These are phyloP conservation scores for Lordiphosa andalusiaca DNA, from an alignment of 2,888 invertebrate genomes.

Conservation along the genomic window DNA sequence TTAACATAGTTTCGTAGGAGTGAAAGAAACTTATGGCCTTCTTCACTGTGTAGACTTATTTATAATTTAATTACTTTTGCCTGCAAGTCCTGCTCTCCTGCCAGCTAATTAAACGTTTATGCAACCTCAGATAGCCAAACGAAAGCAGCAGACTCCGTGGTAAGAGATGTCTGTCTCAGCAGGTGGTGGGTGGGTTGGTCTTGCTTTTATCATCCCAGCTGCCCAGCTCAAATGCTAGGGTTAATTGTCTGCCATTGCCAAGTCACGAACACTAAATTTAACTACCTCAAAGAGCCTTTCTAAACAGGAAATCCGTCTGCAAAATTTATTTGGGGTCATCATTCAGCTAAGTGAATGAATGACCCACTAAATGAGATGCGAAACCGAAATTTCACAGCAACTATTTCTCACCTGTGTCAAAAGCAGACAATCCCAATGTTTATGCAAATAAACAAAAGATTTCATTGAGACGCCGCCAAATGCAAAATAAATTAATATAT, in stretches of 20 bases:
- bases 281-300: constrained; percentile 67
- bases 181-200: constrained; percentile 47
- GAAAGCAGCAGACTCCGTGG: constrained; percentile 2
- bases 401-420: constrained; percentile 55
- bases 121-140: constrained; percentile 7
- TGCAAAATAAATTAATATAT: constrained; percentile 20
- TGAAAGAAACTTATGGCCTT: constrained; percentile 24
- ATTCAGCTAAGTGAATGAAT: constrained; percentile 15
- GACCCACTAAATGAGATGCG: constrained; percentile 52
- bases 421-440: constrained; percentile 37
- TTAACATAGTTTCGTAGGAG: constrained; percentile 28
- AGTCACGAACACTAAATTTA: constrained; percentile 54
- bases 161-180: constrained; percentile 22
- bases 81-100: constrained; percentile 24
- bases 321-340: constrained; percentile 55
- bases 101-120: constrained; percentile 42
- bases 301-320: constrained; percentile 66
- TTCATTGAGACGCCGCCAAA: constrained; percentile 17
- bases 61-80: constrained; percentile 68
- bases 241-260: constrained; percentile 61
- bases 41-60: constrained; percentile 35
- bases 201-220: constrained; percentile 4
- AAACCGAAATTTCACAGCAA: constrained; percentile 53
- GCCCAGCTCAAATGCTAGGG: constrained; percentile 37
- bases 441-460: constrained; percentile 55